These are phyloP conservation scores for Turritopsis rubra DNA, from an alignment of 30 jellyfish, hydroid and myxozoan species.

Conservation along the genomic window DNA sequence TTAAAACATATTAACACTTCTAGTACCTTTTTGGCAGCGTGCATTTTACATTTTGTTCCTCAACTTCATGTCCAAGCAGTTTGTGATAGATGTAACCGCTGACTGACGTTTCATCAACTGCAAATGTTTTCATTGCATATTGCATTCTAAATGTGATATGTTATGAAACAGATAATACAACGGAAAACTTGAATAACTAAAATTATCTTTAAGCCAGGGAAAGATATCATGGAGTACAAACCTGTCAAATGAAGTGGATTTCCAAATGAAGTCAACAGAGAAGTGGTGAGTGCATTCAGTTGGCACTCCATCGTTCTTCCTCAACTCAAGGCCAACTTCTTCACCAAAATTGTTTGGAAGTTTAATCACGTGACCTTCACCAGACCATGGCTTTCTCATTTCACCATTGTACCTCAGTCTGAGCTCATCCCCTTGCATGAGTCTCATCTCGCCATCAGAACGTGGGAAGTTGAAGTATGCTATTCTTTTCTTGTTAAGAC, in stretches of 20 bases:
- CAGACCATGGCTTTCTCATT: slow-evolving; percentile 94
- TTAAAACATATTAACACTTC: background rate
- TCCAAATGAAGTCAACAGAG: slow-evolving; percentile 99
- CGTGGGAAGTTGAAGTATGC: slow-evolving; percentile 96
- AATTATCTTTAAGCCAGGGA: background rate
- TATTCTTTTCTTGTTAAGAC: slow-evolving; percentile 89
- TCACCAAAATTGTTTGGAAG: slow-evolving; percentile 98
- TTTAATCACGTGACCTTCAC: slow-evolving; percentile 98
- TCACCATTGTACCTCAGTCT: slow-evolving; percentile 94
- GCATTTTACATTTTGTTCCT: slow-evolving; percentile 91
- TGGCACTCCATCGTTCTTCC: slow-evolving; percentile 93
- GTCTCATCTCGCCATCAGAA: slow-evolving; percentile 93
- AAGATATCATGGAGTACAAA: background rate
- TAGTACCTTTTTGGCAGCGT: slow-evolving; percentile 90
- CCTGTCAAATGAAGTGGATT: slow-evolving; percentile 98
- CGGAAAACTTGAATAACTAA: too few relatives aligned
- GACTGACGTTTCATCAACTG: slow-evolving; percentile 94
- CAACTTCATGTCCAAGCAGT: slow-evolving; percentile 95
- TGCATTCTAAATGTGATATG: slow-evolving; percentile 69
- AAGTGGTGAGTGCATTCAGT: slow-evolving; percentile 95
- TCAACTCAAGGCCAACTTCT: slow-evolving; percentile 95
- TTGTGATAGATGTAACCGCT: slow-evolving; percentile 96
- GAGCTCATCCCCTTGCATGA: slow-evolving; percentile 99
- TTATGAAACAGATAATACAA: background rate
- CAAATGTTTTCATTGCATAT: slow-evolving; percentile 96